Evolutionary conservation across 1,140 invertebrate species (phyloP), one percentile per base, ranked within the genome.

Genomic region (Euglossa dilemma): DNA sequence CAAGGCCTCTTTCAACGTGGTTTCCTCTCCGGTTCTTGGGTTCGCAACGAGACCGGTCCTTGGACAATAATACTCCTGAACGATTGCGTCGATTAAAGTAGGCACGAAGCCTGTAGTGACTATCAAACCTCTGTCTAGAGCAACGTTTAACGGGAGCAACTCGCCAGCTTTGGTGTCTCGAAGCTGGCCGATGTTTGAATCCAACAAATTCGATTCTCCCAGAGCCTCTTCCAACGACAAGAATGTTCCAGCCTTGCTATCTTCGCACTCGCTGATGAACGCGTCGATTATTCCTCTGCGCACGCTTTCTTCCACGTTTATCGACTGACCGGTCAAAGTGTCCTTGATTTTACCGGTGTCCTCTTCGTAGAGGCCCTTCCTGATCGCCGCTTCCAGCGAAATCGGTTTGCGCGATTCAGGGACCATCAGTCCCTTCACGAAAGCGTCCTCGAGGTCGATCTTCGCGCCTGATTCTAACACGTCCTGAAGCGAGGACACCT

Each of bases 211-310:
- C 25, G 69, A 64, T 23, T 74, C 79, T 57, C 94, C 95, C 56
- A 97, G 91, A 64, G 97, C 97, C 89, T 96, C 96, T 63, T 96
- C 95, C 28, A 97, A 92, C n/a, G 96, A 95, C 5, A 97, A 92
- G 89, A 96, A 96, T 77, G 95, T 95, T 73, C 97, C 95, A 69
- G 95, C 95, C 89, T 95, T 95, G 0, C 96, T 96, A 91, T 98
- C 97, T 92, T 97, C 96, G 87, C 97, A 97, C 92, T 97, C 95
- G n/a, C 97, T 97, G 85, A 97, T 97, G 83, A 97, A 97, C 6
- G 97, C 95, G 94, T 98, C 97, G 50, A 98, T 95, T 72, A 99
- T 96, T 83, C 97, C 96, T 91, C 97, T 95, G 89, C 96, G 95
- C 61, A 98, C 96, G 20, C 97, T 97, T 91, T 98, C 97, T 85